Evolutionary conservation across 2,888 invertebrate genomes (phyloP).

Genomic region (Anoplius nigerrimus): DNA sequence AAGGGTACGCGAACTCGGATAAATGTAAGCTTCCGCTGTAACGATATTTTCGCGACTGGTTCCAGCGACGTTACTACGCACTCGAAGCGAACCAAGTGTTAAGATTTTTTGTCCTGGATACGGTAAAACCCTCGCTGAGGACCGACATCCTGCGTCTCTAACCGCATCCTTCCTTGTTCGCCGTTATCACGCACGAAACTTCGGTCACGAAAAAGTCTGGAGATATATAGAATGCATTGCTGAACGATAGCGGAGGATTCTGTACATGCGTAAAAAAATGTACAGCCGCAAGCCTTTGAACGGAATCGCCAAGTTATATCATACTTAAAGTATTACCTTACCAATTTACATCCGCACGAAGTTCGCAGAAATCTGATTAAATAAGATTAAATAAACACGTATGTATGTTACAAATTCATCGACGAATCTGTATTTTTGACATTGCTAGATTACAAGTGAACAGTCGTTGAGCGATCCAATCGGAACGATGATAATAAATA

Average conservation of each 20-base stretch:
- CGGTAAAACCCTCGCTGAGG: slow-evolving; percentile 15
- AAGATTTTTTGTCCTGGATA: neutral
- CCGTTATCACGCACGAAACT: slow-evolving; percentile 29
- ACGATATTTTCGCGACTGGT: neutral
- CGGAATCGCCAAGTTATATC: no score
- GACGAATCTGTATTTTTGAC: slow-evolving; percentile 60
- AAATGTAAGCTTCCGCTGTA: no score
- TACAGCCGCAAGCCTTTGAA: no score
- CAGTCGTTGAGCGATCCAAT: slow-evolving; percentile 45
- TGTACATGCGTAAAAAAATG: neutral
- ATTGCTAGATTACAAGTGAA: slow-evolving; percentile 37
- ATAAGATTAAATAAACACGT: neutral
- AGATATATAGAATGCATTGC: neutral
- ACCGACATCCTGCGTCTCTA: slow-evolving; percentile 36
- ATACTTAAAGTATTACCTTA: no score
- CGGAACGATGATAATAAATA: slow-evolving; percentile 64
- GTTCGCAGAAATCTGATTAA: neutral
- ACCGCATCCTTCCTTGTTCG: slow-evolving; percentile 53
- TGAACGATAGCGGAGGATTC: neutral
- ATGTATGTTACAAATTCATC: slow-evolving; percentile 36
- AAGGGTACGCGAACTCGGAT: no score
- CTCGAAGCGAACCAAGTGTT: slow-evolving; percentile 18
- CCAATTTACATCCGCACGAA: no score
- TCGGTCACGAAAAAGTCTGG: neutral
- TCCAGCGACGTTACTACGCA: neutral